Evolutionary conservation across 2,797 vertebrate genomes (phyloP).

Genomic region (Phyllotis vaccarum): DNA sequence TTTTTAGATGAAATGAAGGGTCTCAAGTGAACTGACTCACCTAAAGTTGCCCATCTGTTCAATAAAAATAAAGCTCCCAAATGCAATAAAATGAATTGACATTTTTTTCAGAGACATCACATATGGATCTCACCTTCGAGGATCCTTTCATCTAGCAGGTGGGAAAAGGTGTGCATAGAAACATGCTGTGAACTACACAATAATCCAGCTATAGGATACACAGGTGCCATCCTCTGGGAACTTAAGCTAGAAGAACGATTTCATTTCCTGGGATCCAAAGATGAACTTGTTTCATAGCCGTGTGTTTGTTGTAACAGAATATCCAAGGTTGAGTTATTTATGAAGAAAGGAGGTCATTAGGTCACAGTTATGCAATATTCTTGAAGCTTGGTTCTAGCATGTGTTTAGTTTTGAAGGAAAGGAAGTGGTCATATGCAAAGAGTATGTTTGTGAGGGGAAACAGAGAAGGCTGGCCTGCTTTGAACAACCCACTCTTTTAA

Average conservation of each 20-base stretch:
- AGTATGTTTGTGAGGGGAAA: background rate
- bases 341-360: background rate
- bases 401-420: background rate
- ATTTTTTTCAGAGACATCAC: background rate
- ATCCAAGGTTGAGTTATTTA: background rate
- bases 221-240: background rate
- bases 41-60: background rate
- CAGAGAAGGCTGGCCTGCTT: background rate
- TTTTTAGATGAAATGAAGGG: background rate
- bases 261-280: background rate
- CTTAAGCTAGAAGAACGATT: background rate
- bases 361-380: too few species aligned
- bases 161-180: background rate
- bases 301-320: background rate
- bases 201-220: background rate
- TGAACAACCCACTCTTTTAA: background rate
- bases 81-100: background rate
- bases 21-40: background rate
- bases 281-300: background rate
- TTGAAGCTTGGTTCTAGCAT: background rate
- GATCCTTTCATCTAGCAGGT: background rate
- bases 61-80: conserved; percentile 1
- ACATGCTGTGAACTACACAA: background rate
- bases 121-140: background rate
- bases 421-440: background rate